Conservation (phyloP, 1,140 invertebrate species). For the Drosophila leontia region DNA sequence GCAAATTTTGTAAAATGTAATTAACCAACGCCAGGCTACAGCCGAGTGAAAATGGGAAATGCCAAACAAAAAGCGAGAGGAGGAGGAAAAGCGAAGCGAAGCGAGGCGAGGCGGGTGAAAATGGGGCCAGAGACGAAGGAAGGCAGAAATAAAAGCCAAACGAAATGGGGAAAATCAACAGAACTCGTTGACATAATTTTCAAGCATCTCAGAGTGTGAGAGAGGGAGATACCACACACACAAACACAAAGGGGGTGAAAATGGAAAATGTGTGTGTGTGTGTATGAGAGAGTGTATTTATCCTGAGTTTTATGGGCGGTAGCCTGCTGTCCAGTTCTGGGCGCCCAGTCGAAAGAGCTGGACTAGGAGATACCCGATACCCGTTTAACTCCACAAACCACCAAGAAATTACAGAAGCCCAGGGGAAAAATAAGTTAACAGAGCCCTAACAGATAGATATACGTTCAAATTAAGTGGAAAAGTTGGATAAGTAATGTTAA, state of each 20-base stretch:
- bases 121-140: conserved; percentile 31
- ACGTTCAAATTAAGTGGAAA: conserved; percentile 4
- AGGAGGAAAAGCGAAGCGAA: conserved; percentile 37
- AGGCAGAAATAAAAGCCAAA: conserved; percentile 50
- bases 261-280: conserved; percentile 4
- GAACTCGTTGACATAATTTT: conserved; percentile 84
- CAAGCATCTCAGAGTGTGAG: conserved; percentile 49
- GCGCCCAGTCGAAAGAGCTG: conserved; percentile 54
- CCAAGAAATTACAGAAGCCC: conserved; percentile 36
- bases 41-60: conserved; percentile 27
- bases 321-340: conserved; percentile 45
- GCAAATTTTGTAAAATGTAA: conserved; percentile 84
- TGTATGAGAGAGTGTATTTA: conserved; percentile 2
- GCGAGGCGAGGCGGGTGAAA: conserved; percentile 16
- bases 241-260: conserved; percentile 1
- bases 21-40: conserved; percentile 73
- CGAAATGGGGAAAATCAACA: conserved; percentile 78
- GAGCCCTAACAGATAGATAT: conserved; percentile 24
- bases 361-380: conserved; percentile 59
- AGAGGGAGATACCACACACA: conserved; percentile 15
- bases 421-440: conserved; percentile 29
- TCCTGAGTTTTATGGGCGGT: conserved; percentile 14
- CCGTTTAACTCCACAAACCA: conserved; percentile 51
- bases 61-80: conserved; percentile 47
- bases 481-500: conserved; percentile 4